A percentile compares a stretch with the other conserved stretches of the same genome.
phyloP scores from a whole-genome alignment of 2,113 vertebrate species.

The Phyllostomus discolor region DNA sequence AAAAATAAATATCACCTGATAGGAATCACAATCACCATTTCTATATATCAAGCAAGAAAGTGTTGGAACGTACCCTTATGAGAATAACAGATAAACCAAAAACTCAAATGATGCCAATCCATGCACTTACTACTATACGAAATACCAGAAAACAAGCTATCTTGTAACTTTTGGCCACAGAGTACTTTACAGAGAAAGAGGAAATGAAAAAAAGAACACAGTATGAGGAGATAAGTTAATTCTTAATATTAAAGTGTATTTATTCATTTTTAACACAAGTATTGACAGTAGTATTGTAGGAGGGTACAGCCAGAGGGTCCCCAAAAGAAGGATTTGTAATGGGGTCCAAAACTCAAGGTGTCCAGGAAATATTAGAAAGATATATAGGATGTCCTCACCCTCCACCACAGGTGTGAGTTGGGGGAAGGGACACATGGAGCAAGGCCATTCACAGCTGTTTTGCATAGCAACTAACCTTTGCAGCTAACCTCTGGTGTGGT shows the following conservation, averaged over 20 bases:
- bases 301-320: no score
- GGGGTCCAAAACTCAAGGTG: no score
- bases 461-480: no score
- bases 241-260: background rate
- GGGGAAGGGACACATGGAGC: no score
- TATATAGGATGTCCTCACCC: no score
- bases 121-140: background rate
- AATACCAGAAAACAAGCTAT: background rate
- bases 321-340: no score
- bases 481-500: no score
- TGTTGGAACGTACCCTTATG: background rate
- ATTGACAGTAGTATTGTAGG: background rate
- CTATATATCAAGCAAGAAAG: background rate
- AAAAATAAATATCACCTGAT: background rate
- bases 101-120: background rate
- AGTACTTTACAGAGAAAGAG: background rate
- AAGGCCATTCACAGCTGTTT: no score
- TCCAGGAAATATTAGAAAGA: no score
- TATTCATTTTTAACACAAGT: background rate
- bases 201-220: constrained; percentile 15
- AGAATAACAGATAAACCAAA: constrained; percentile 24
- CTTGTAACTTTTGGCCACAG: background rate
- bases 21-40: background rate
- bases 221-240: background rate
- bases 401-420: no score